phyloP scores from a whole-genome alignment of 1,140 invertebrate genomes.

The Archivesica marissinica region DNA sequence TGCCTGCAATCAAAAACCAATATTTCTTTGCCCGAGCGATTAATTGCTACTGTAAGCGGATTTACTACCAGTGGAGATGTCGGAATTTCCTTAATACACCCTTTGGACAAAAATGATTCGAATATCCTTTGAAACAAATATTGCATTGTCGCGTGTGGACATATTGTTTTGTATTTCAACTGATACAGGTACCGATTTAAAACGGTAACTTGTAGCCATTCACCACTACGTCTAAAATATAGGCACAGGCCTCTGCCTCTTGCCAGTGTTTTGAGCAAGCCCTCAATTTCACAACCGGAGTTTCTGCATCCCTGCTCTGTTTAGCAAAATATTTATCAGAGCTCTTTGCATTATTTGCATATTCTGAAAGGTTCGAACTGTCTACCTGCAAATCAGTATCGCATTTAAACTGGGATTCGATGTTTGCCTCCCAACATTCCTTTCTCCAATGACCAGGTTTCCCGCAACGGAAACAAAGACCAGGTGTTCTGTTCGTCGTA shows the following conservation, averaged over 20 bases:
- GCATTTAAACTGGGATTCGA: background rate
- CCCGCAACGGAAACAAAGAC: slow-evolving; percentile 32
- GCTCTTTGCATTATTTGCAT: too few relatives aligned
- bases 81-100: slow-evolving; percentile 3
- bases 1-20: slow-evolving; percentile 36
- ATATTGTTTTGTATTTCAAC: slow-evolving; percentile 31
- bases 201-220: slow-evolving; percentile 47
- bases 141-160: slow-evolving; percentile 11
- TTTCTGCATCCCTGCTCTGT: background rate
- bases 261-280: background rate
- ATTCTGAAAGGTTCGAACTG: too few relatives aligned
- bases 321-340: background rate
- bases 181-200: background rate
- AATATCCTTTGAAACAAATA: slow-evolving; percentile 32
- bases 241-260: slow-evolving; percentile 12
- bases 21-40: background rate
- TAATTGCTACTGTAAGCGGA: background rate
- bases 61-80: background rate
- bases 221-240: slow-evolving; percentile 41
- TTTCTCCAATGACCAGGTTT: slow-evolving; percentile 19
- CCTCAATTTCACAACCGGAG: slow-evolving; percentile 9
- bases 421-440: background rate
- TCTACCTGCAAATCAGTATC: background rate
- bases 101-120: slow-evolving; percentile 18
- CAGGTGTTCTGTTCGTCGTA: background rate